Percentiles rank a stretch among this genome's conserved stretches.
phyloP scores from a whole-genome alignment of 1,140 invertebrate species.

The Danaus melanippus region DNA sequence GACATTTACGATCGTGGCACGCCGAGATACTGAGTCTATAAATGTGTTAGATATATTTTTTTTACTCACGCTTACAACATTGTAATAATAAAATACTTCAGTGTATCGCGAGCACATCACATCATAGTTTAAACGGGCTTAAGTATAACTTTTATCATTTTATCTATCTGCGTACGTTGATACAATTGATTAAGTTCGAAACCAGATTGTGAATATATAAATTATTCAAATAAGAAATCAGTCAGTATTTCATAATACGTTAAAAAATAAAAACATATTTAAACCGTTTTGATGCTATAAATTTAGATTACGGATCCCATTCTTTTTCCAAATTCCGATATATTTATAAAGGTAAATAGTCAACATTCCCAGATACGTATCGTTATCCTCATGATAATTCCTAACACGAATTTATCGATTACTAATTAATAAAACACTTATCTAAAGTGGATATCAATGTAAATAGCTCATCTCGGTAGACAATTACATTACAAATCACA shows the following conservation, averaged over 20 bases:
- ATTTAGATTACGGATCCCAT: too few relatives aligned
- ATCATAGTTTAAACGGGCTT: conserved; percentile 48
- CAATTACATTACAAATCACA: conserved; percentile 36
- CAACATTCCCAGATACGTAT: conserved; percentile 2
- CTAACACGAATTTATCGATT: conserved; percentile 31
- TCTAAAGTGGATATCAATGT: conserved; percentile 35
- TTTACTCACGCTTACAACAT: conserved; percentile 45
- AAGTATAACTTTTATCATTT: conserved; percentile 43
- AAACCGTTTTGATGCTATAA: too few relatives aligned
- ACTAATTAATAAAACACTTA: conserved; percentile 38
- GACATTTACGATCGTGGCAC: conserved; percentile 65
- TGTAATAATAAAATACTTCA: conserved; percentile 40
- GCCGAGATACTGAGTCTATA: conserved; percentile 60
- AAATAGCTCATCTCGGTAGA: conserved; percentile 29
- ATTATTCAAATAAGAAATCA: too few relatives aligned
- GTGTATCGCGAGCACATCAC: conserved; percentile 42
- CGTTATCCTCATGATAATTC: conserved; percentile 26
- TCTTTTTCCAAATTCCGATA: too few relatives aligned
- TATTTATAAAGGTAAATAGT: conserved; percentile 5
- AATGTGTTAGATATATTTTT: conserved; percentile 47
- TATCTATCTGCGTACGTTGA: conserved; percentile 53
- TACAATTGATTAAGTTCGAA: conserved; percentile 11
- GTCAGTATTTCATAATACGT: too few relatives aligned
- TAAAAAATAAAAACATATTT: too few relatives aligned
- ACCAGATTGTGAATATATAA: too few relatives aligned